Base-by-base conservation (phyloP, 2,888 invertebrate genomes). In the Clistopyga incitator region DNA sequence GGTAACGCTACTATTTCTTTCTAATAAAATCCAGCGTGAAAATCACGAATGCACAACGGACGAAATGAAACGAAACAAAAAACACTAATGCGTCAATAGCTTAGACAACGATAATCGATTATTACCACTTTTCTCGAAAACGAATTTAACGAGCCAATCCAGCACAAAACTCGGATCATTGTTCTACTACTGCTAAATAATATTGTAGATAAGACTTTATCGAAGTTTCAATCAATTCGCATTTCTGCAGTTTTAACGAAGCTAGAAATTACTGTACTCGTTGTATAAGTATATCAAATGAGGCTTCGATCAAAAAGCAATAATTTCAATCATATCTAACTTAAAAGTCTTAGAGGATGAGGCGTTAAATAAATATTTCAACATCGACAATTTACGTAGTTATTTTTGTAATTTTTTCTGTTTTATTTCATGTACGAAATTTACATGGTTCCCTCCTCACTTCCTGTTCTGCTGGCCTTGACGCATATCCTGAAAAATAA, bases 391-490 rank as follows among this genome's bases (percentile, higher is more conserved):
- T 15, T 47, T 42, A 61, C 77, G 71, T n/a, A 8, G 13, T 52
- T 81, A 81, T 75, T 85, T 81, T 88, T 88, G 88, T 75, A 84
- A 59, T 77, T 86, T 85, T 85, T 90, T 88, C 87, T 88, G 88
- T 88, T 88, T 85, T 84, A 85, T 86, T 87, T 87, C 85, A 86
- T 85, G 75, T 82, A 81, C n/a, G 78, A 84, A 88, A 86, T 84
- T 84, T 78, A 85, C 85, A 88, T 87, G 81, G 45, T 81, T 77
- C n/a, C 72, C 85, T 86, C 34, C 29, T 91, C 90, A 93, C 87
- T 94, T 94, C 78, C 94, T 91, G 89, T 92, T 93, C 82, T 93
- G 94, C 77, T 93, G 93, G 65, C 93, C 93, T 86, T 94, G 94
- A 61, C 94, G 93, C 88, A 93, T 90, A 86, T 94, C 94, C 94